These are phyloP conservation scores for Tamias sibiricus DNA, from an alignment of 2,113 vertebrate genomes.

Conservation along the genomic window DNA sequence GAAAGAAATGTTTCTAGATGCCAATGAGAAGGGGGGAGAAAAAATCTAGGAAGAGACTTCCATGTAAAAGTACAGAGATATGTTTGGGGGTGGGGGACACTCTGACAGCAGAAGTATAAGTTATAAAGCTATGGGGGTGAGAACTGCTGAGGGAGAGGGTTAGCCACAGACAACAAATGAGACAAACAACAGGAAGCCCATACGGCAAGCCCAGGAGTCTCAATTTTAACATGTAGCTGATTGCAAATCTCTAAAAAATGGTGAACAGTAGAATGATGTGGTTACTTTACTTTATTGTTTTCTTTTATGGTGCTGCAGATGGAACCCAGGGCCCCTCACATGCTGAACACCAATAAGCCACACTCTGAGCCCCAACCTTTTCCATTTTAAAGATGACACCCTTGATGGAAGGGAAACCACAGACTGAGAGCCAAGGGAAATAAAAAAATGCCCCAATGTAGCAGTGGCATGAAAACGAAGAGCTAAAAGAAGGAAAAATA, in stretches of 20 bases:
- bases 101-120: background rate
- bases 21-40: background rate
- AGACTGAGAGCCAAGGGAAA: background rate
- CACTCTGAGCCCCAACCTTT: background rate
- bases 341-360: background rate
- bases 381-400: background rate
- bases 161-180: background rate
- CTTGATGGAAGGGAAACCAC: background rate
- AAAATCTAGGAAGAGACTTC: background rate
- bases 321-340: background rate
- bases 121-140: background rate
- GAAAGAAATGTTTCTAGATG: background rate
- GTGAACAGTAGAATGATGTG: background rate
- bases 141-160: background rate
- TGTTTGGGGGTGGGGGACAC: too few relatives aligned
- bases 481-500: background rate
- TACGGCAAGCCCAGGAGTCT: background rate
- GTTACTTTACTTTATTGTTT: background rate
- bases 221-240: background rate
- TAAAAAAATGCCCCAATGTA: background rate
- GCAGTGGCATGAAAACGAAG: background rate
- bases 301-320: background rate
- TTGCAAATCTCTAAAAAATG: constrained; percentile 1
- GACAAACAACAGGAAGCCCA: background rate
- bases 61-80: background rate